Evolutionary conservation across 2,113 vertebrate species (phyloP), one percentile per base, ranked within the genome.

Genomic region (Piprites chloris): DNA sequence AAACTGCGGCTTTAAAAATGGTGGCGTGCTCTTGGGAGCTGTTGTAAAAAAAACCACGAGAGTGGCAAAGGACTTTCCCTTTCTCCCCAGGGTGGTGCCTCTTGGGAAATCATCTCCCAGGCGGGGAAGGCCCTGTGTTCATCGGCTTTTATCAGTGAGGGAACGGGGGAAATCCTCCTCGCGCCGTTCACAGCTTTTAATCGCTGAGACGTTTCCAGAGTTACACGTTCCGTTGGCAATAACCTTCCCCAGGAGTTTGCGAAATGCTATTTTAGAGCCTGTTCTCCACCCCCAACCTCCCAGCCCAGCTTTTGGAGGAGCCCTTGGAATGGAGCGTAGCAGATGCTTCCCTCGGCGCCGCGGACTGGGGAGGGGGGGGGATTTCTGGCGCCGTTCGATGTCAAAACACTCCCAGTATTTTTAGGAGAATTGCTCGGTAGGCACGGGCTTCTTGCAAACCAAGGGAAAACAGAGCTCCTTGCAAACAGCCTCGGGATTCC

Each of bases 381-480:
- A 69, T 71, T 93, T 82, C 92, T 89, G 90, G 92, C 85, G 67
- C 85, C 39, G 2, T 65, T 47, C 69, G 14, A 56, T 93, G 87
- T 89, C 87, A 93, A 89, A 94, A 91, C 90, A 87, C 69, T 76
- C 56, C 26, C 35, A 1, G 85, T 81, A 85, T 94, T 94, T 94
- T 91, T 93, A 77, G 90, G 71, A 47, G 37, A 52, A 69, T 8
- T 42, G 81, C 85, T 91, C 87, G 5, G 65, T 46, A 74, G 87
- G 87, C 94, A 87, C 27, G 26, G 79, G 72, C 66, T 71, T 22
- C 72, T 41, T 52, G 81, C 71, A 91, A 83, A 79, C 22, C 56
- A 74, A 53, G 35, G 44, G 10, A 55, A 90, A 88, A 71, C 87
- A 79, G 77, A 87, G 87, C 85, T 93, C 76, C 72, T 46, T 86